phyloP scores from a whole-genome alignment of 2,888 invertebrate genomes.

The Agapostemon virescens region DNA sequence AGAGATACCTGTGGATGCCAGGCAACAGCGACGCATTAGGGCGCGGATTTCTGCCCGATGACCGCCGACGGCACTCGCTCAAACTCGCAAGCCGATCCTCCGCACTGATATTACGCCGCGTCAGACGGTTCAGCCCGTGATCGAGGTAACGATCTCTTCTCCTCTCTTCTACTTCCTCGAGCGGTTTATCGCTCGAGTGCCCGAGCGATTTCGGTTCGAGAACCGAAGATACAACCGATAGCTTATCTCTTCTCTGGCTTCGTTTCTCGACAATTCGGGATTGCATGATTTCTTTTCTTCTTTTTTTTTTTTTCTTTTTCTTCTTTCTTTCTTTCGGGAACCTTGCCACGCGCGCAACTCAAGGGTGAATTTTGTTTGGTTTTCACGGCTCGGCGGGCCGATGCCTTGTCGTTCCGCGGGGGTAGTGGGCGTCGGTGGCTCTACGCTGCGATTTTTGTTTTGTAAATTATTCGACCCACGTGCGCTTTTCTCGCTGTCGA shows the following conservation, averaged over 20 bases:
- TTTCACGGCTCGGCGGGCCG: too few relatives aligned
- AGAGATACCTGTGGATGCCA: conserved; percentile 57
- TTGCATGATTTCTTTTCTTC: not conserved
- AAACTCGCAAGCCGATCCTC: conserved; percentile 33
- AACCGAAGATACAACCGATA: not conserved
- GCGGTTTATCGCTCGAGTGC: not conserved
- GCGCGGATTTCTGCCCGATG: conserved; percentile 56
- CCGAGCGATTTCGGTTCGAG: not conserved
- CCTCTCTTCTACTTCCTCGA: conserved; percentile 21
- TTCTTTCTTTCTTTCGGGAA: too few relatives aligned
- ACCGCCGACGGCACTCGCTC: conserved; percentile 32
- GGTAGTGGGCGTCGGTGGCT: not conserved
- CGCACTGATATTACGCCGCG: conserved; percentile 45
- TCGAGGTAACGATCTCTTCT: conserved; percentile 38
- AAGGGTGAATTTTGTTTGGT: not conserved
- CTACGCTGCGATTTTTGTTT: not conserved
- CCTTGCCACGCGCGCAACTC: too few relatives aligned
- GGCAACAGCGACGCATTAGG: conserved; percentile 48
- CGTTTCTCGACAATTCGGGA: not conserved
- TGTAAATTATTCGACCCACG: conserved; percentile 2
- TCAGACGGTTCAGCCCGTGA: conserved; percentile 33
- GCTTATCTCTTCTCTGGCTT: not conserved
- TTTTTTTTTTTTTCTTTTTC: too few relatives aligned
- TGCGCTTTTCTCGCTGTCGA: conserved; percentile 7
- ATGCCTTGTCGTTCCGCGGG: too few relatives aligned